These are phyloP conservation scores for Rotaria macrura DNA, from an alignment of 2,888 invertebrate species.

Conservation along the genomic window DNA sequence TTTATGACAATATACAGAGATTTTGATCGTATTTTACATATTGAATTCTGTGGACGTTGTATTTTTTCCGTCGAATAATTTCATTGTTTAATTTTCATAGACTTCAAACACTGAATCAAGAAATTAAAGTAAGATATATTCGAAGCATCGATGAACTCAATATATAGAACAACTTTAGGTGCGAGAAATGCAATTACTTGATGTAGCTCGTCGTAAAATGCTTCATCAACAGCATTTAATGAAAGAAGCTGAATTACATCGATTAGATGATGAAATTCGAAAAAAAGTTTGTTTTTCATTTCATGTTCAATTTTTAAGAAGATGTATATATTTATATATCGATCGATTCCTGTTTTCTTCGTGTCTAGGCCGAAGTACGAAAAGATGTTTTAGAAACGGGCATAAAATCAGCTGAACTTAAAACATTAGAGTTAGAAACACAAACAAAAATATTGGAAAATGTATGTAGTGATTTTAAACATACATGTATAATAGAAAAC, in stretches of 20 bases:
- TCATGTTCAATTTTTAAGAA: no score
- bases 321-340: no score
- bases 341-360: no score
- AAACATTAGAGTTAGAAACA: neutral
- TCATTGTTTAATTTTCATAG: neutral
- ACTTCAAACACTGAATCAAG: conserved; percentile 10
- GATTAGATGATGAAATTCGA: conserved; percentile 21
- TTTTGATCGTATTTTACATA: neutral
- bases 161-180: neutral
- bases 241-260: conserved; percentile 16
- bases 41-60: neutral
- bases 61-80: no score
- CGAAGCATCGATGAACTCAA: neutral
- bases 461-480: neutral
- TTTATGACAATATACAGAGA: no score
- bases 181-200: neutral
- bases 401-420: neutral
- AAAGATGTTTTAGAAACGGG: neutral
- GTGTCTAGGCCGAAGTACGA: neutral
- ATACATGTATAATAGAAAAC: no score
- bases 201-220: conserved; percentile 16
- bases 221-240: conserved; percentile 18
- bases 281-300: neutral
- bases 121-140: neutral
- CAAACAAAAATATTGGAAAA: conserved; percentile 22